Base-by-base conservation (phyloP, 2,888 invertebrate genomes). In the Coelopa pilipes region DNA sequence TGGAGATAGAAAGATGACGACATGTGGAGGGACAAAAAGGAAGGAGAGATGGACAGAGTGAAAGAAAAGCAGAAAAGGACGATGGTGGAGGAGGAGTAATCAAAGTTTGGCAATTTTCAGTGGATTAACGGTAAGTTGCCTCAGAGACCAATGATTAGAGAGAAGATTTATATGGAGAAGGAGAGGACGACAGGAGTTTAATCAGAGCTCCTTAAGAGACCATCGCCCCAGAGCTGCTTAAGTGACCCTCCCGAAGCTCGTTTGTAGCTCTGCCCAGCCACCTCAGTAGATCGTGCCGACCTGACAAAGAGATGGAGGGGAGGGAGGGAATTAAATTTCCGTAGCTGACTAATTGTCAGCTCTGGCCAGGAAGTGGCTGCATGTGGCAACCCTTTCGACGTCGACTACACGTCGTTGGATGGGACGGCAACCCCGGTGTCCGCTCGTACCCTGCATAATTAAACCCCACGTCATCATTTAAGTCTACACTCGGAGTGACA, bases 391-490 rank as follows among this genome's bases (percentile, higher is more conserved):
- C 53, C 67, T 50, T 69, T 15, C 50, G 60, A 21, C 60, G 47
- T 49, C 19, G 15, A 12, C 5, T 17, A 24, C n/a, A 59, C 34
- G 57, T 34, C 68, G 55, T 55, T 68, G 34, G 55, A 12, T 66
- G 19, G 34, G 21, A 17, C 15, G 24, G n/a, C 1, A 34, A 60
- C 24, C 60, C 19, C 10, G 1, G 10, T 45, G 2, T 12, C 45
- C 45, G 5, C 45, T 15, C 62, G 34, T 5, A 62, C 57, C 53
- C 53, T 24, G 17, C 62, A 71, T 71, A 71, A 71, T 71, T 71
- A 71, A 71, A 65, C 55, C 46, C 65, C 53, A 55, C 71, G 55
- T 17, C 55, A 57, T 45, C 71, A 53, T 71, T 71, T 65, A 71
- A 65, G 60, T 71, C 63, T 21, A 47, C 55, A 68, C 55, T 46